Percentiles rank a stretch among this genome's conserved stretches.
Conservation (phyloP, 1,140 invertebrate genomes). For the Harlomillsia oculata region DNA sequence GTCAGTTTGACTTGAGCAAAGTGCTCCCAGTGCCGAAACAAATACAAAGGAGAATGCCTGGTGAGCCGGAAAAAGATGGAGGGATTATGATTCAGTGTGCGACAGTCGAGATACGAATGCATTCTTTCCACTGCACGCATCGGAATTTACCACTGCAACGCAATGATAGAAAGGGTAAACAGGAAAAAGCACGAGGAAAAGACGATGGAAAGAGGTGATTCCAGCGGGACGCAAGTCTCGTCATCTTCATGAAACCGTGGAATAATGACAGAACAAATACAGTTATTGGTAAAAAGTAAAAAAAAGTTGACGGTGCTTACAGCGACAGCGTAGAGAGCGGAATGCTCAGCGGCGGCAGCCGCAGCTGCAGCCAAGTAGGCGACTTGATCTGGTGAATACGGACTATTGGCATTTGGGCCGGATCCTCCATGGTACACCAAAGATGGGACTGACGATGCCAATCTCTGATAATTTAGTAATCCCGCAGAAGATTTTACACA, state of each 20-base stretch:
- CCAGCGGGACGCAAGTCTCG: too few relatives aligned
- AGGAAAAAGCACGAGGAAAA: conserved; percentile 1
- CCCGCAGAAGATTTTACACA: conserved; percentile 32
- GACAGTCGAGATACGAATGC: too few relatives aligned
- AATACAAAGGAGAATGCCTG: too few relatives aligned
- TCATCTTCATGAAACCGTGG: too few relatives aligned
- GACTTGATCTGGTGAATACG: conserved; percentile 33
- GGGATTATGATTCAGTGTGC: too few relatives aligned
- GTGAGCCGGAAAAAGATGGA: too few relatives aligned
- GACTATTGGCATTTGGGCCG: conserved; percentile 30
- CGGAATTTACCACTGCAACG: neutral
- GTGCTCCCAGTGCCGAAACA: too few relatives aligned
- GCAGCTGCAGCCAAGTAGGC: conserved; percentile 33
- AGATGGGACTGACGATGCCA: conserved; percentile 35
- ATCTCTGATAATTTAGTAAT: conserved; percentile 36
- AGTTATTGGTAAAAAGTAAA: too few relatives aligned
- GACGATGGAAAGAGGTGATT: too few relatives aligned
- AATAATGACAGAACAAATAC: too few relatives aligned
- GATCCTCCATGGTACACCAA: conserved; percentile 33
- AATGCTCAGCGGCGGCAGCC: conserved; percentile 32
- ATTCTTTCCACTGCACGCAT: neutral
- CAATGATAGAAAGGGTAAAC: neutral
- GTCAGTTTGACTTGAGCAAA: too few relatives aligned
- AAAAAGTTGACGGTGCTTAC: conserved; percentile 18
- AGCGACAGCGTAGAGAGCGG: conserved; percentile 30